Evolutionary conservation across 2,888 invertebrate genomes (phyloP).

Genomic region (Nomada hirtipes): DNA sequence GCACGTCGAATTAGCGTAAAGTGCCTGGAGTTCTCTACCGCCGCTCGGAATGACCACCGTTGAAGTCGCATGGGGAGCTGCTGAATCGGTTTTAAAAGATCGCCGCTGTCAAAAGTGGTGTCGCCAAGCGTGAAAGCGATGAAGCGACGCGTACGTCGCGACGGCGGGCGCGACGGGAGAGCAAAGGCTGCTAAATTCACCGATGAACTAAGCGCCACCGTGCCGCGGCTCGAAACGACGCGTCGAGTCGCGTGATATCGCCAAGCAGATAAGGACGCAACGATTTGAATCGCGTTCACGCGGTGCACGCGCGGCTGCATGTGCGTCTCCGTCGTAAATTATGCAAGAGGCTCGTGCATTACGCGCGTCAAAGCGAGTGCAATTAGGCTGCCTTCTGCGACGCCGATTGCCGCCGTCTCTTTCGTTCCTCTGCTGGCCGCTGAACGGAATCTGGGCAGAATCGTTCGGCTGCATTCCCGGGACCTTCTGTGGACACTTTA

Average conservation of each 20-base stretch:
- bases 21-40: too few species aligned
- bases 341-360: constrained; percentile 50
- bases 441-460: too few species aligned
- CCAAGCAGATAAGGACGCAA: constrained; percentile 53
- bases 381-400: constrained; percentile 16
- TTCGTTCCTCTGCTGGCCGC: background rate
- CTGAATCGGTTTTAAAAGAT: background rate
- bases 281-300: constrained; percentile 65
- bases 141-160: background rate
- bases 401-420: background rate
- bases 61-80: background rate
- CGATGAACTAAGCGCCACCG: constrained; percentile 77
- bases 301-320: constrained; percentile 47
- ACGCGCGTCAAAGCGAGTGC: constrained; percentile 31
- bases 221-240: constrained; percentile 41
- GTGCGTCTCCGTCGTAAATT: constrained; percentile 48
- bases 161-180: constrained; percentile 8
- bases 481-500: background rate
- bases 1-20: too few species aligned
- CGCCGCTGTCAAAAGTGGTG: background rate
- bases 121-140: background rate
- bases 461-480: background rate
- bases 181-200: constrained; percentile 69
- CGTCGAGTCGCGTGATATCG: constrained; percentile 52
- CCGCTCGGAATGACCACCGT: background rate